phyloP scores from a whole-genome alignment of 2,113 vertebrate species.

The Erythrocebus patas region DNA sequence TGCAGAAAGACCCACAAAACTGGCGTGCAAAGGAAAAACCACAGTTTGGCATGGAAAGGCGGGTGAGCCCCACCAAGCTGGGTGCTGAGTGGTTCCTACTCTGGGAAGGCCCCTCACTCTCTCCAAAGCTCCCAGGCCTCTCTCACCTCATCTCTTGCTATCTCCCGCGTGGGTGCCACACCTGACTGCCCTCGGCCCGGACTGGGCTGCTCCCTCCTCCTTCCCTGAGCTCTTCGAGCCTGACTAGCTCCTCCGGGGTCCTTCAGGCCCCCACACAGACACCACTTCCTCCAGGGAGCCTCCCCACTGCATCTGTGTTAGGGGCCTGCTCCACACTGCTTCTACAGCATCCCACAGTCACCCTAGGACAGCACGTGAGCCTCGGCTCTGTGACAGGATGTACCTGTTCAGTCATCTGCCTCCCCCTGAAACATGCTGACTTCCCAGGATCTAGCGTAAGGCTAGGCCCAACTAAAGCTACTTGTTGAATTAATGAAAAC shows the following conservation, averaged over 20 bases:
- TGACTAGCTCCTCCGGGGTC: neutral
- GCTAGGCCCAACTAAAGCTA: neutral
- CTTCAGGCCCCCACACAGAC: slow-evolving; percentile 30
- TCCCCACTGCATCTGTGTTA: neutral
- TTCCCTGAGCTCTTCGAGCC: neutral
- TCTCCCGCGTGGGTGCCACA: neutral
- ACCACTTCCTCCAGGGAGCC: slow-evolving; percentile 53
- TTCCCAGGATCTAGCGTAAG: neutral
- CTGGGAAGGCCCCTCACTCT: neutral
- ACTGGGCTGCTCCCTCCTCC: neutral
- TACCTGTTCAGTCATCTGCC: neutral
- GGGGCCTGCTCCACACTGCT: neutral
- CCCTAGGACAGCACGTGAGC: neutral
- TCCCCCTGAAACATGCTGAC: neutral
- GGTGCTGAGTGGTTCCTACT: neutral
- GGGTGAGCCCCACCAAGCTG: neutral
- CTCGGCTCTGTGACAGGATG: neutral
- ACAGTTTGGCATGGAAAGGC: neutral
- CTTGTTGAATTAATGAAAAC: neutral
- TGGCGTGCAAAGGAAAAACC: neutral
- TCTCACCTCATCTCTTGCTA: neutral
- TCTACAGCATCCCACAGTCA: neutral
- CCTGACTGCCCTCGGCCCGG: neutral
- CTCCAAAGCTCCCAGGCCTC: neutral
- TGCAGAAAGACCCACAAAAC: neutral